Conservation (phyloP, 2,113 vertebrate genomes). For the Accipiter cooperii region DNA sequence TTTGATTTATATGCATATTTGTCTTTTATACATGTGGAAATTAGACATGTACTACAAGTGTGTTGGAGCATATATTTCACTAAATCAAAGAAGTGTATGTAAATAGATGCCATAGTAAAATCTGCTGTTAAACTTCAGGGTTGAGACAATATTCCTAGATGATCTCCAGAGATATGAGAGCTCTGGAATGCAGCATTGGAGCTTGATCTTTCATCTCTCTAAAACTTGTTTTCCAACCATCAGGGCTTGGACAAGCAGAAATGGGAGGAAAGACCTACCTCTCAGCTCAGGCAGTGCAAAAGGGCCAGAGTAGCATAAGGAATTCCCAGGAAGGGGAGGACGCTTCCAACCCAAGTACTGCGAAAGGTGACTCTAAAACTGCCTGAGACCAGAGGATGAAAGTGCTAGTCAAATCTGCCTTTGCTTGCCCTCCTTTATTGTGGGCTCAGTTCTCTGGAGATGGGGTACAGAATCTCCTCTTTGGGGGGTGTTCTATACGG, state of each 20-base stretch:
- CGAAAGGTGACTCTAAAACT: background rate
- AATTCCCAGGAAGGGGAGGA: background rate
- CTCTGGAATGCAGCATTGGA: background rate
- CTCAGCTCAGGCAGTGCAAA: background rate
- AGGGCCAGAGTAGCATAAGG: background rate
- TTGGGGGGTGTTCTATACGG: background rate
- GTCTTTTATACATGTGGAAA: background rate
- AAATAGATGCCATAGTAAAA: conserved; percentile 28
- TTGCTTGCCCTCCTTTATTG: background rate
- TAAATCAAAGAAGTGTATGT: conserved; percentile 3
- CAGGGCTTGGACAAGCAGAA: background rate
- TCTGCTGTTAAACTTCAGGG: background rate
- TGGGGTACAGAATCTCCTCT: background rate
- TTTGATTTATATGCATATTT: background rate
- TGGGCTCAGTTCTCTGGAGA: background rate
- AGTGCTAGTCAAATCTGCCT: background rate
- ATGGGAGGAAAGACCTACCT: background rate
- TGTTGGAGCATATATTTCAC: background rate
- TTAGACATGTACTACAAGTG: background rate
- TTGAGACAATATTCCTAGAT: background rate
- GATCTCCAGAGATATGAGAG: background rate
- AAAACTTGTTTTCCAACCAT: background rate
- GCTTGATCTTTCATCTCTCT: background rate
- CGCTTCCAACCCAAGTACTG: background rate
- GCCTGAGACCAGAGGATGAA: background rate